Conservation (phyloP, 1,140 invertebrate species). For the Ericerus pela region DNA sequence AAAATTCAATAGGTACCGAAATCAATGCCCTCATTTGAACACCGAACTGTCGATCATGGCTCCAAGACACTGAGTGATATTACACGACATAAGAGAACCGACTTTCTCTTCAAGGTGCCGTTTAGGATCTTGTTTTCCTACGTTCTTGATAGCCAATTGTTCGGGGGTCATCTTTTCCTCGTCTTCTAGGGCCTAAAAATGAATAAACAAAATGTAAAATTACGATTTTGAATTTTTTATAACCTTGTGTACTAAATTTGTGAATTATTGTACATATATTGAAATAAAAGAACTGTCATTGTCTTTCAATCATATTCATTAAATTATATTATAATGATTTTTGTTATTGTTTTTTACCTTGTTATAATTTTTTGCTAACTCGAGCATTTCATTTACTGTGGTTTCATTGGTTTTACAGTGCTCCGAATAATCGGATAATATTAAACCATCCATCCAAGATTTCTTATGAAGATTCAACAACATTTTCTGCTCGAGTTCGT, state of each 20-base stretch:
- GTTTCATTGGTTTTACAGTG: conserved; percentile 84
- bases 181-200: conserved; percentile 86
- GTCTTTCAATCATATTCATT: no score
- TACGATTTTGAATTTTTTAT: no score
- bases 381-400: conserved; percentile 90
- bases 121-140: conserved; percentile 99
- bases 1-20: no score
- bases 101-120: conserved; percentile 98
- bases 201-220: conserved; percentile 20
- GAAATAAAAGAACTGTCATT: no score
- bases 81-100: conserved; percentile 90
- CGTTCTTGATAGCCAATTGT: conserved; percentile 98
- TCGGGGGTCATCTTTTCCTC: conserved; percentile 99
- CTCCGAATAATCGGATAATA: conserved; percentile 83
- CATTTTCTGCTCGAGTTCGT: conserved; percentile 99
- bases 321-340: no score
- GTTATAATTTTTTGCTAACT: conserved; percentile 95
- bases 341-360: no score
- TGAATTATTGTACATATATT: no score
- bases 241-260: no score
- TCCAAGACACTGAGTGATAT: conserved; percentile 96
- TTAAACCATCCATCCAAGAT: conserved; percentile 98
- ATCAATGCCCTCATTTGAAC: conserved; percentile 87
- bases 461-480: conserved; percentile 97
- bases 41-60: conserved; percentile 97